Evolutionary conservation across 1,140 invertebrate genomes (phyloP), one percentile per base, ranked within the genome.

Genomic region (Amphibalanus amphitrite): DNA sequence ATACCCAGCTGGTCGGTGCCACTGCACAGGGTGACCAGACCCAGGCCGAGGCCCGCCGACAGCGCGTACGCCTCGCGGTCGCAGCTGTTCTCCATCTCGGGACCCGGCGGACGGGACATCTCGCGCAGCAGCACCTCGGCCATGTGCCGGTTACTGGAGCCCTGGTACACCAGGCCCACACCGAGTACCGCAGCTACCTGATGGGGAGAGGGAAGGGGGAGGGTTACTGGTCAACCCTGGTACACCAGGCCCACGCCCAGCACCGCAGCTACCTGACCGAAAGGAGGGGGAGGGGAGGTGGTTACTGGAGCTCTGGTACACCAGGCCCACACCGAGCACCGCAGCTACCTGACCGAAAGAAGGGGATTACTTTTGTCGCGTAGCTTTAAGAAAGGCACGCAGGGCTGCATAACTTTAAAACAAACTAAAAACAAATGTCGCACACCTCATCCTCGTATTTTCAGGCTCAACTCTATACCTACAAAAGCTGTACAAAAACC

Each of bases 41-140:
- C 95, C 29, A 98, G 84, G 28, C 92, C 91, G 38, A 97, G 81
- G 0, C 94, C 94, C 29, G 95, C 93, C 20, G 95, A 90, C 74
- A 97, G 83, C 0, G 93, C 91, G 82, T 97, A 96, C 0, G 92
- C 93, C 79, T 98, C 94, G n/a, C 94, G 83, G 78, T 95, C 92
- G 68, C 90, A 86, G 77, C 91, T 91, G 77, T 94, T 95, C 81
- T 97, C 94, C 90, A 94, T 92, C 82, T 97, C 94, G 0, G 92
- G 92, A 0, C 94, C 94, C 0, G 94, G 93, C 10, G 93, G 93
- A 71, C 93, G 85, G 29, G 92, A 91, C 72, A 97, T 96, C 82
- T 97, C 94, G 59, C 88, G 86, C 0, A 96, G 81, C 67, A 96
- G 80, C 6, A 95, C 90, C 79, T 97, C 92, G 0, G 93, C 89